Evolutionary conservation across 2,888 invertebrate species (phyloP).

Genomic region (Lepidochitona cinerea): DNA sequence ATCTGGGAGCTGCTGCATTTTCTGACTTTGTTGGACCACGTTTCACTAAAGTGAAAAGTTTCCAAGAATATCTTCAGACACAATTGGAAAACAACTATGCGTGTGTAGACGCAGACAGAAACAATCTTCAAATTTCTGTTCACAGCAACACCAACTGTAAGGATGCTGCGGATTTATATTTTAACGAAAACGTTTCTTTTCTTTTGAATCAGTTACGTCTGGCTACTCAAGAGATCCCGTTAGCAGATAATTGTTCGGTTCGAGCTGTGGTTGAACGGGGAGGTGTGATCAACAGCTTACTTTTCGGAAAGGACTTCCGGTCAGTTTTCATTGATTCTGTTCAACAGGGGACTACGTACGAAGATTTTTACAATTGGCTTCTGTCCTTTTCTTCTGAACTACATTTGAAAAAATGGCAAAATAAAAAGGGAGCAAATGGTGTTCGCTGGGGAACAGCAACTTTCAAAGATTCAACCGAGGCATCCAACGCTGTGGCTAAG

Average conservation of each 20-base stretch:
- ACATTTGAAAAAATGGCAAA: background rate
- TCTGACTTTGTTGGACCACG: constrained; percentile 45
- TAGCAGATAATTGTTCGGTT: background rate
- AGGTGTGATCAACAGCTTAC: constrained; percentile 34
- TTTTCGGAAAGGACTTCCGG: constrained; percentile 48
- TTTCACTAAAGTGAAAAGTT: constrained; percentile 35
- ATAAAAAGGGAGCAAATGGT: background rate
- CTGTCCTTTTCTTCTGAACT: constrained; percentile 37
- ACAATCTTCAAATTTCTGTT: constrained; percentile 5
- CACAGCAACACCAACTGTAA: background rate
- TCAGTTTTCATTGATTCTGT: constrained; percentile 34
- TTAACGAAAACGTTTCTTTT: background rate
- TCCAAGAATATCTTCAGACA: constrained; percentile 34
- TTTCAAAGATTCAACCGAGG: constrained; percentile 26
- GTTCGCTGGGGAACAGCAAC: constrained; percentile 47
- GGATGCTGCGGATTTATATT: background rate
- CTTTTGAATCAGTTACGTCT: background rate
- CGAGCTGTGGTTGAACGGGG: constrained; percentile 45
- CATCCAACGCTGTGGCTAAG: constrained; percentile 18
- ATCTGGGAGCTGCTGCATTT: constrained; percentile 41
- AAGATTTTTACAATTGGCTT: constrained; percentile 26
- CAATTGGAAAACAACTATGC: constrained; percentile 29
- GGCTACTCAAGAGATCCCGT: background rate
- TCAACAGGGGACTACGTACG: constrained; percentile 14
- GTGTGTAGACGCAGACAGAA: constrained; percentile 45